Evolutionary conservation across 1,140 invertebrate genomes (phyloP), one percentile per base, ranked within the genome.

Genomic region (Melanaphis sacchari): DNA sequence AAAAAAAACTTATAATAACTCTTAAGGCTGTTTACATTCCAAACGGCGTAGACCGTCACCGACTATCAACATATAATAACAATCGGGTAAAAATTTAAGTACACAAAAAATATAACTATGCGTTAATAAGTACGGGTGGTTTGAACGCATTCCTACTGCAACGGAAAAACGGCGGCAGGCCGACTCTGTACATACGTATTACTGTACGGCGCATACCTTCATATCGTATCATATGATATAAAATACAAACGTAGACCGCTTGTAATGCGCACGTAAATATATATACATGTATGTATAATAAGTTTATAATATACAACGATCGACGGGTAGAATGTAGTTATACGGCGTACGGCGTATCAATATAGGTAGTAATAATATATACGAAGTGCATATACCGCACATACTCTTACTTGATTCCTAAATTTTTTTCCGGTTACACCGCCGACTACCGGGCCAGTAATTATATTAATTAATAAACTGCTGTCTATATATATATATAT

Each of bases 51-150:
- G 85, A 7, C 85, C 41, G 85, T 22, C 43, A 6, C 15, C 43
- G 8, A 88, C 43, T 21, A 49, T 88, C 26, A 0, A 21, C 11
- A 9, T 31, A 18, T 31, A n/a, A n/a, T 2, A 18, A 76, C 15
- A n/a, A 31, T 40, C 84, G 84, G 40, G 22, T 89, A 49, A 52
- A n/a, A 52, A 52, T 41, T 36, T 87, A 88, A 88, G 18, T 49
- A 49, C 40, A 84, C 24, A 15, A 52, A 52, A 89, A 52, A 52
- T 52, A 11, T 85, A 43, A 26, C 84, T 85, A 85, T 85, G 84
- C 84, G 84, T 89, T 89, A 89, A 89, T 52, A 89, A 89, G 87
- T 89, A 46, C 43, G n/a, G 46, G 31, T 36, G 87, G 87, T 52
- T 52, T 22, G 87, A 38, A 89, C 36, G 87, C 87, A 89, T 89